A percentile compares a stretch with the other conserved stretches of the same genome.
phyloP scores from a whole-genome alignment of 2,888 invertebrate species.

The Orthosia cruda region DNA sequence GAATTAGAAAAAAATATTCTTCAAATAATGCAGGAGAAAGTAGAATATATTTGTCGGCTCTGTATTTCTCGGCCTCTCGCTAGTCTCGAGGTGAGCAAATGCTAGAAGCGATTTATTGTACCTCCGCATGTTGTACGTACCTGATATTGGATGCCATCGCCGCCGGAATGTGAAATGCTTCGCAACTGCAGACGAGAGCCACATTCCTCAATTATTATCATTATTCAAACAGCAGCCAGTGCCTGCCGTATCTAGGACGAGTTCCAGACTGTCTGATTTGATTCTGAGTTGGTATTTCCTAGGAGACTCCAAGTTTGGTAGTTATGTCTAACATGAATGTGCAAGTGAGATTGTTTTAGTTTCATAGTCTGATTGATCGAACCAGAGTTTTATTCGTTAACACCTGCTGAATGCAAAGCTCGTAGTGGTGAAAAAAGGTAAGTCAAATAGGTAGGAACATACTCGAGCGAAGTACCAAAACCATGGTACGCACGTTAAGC shows the following conservation, averaged over 20 bases:
- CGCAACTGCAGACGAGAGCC: conserved; percentile 29
- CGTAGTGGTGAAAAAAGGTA: neutral
- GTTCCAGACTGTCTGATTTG: conserved; percentile 48
- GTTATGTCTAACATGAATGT: conserved; percentile 8
- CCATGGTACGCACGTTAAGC: too few species aligned
- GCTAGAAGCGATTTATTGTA: conserved; percentile 60
- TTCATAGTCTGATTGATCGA: conserved; percentile 14
- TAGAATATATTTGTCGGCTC: conserved; percentile 30
- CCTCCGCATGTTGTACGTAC: conserved; percentile 43
- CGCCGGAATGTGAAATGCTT: conserved; percentile 58
- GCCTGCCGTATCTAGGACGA: neutral
- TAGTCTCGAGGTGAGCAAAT: conserved; percentile 31
- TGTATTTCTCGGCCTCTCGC: conserved; percentile 12
- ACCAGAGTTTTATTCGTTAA: neutral
- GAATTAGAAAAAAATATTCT: too few species aligned
- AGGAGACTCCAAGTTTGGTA: conserved; percentile 41
- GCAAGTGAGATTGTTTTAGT: conserved; percentile 24
- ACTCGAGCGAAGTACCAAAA: too few species aligned
- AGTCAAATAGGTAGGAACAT: too few species aligned
- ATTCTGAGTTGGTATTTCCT: conserved; percentile 54
- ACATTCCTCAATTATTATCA: conserved; percentile 14
- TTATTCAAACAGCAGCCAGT: conserved; percentile 26
- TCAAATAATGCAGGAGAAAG: too few species aligned
- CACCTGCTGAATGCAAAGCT: too few species aligned
- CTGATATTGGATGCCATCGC: conserved; percentile 55